Base-by-base conservation (phyloP, 2,797 vertebrate genomes). In the Martes flavigula region DNA sequence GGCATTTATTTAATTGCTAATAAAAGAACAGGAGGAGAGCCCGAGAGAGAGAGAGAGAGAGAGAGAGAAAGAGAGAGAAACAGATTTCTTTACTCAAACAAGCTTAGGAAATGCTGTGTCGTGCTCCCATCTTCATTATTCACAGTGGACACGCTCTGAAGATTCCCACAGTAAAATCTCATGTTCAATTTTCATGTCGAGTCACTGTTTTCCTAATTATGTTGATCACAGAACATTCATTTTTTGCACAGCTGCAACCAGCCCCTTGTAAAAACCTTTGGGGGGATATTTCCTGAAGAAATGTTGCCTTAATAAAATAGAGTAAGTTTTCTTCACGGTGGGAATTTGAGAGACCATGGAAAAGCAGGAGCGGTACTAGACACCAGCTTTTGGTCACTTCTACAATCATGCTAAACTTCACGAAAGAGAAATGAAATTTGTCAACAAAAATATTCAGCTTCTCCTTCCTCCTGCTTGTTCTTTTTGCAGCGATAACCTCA, bases 211-310 rank as follows among this genome's bases (percentile, higher is more conserved):
- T 62, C 40, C 43, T 77, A 78, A 81, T 84, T 90, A 68, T 54
- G n/a, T 46, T 35, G 23, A 68, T 88, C 70, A 86, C 3, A 56
- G 64, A 64, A 54, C 51, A 83, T 75, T 56, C 20, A 10, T 70
- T 51, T 95, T 48, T 54, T 84, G 32, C 35, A 27, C 27, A 46
- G 38, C n/a, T 56, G 70, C 35, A 46, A 1, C 79, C 27, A 79
- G 30, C 48, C 21, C 46, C 40, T 77, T 62, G 38, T 13, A 84
- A 78, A 17, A 86, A 40, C 3, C 73, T 88, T 51, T 7, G 30
- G 75, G 27, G 6, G 38, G 21, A 2, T 38, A 51, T 89, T 89
- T 86, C 60, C 79, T 51, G n/a, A 70, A n/a, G 46, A 89, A 96
- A 85, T 72, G 6, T n/a, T 43, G 10, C 10, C 46, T 8, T 51